Base-by-base conservation (phyloP, 2,888 invertebrate genomes). In the Agrypnus murinus region DNA sequence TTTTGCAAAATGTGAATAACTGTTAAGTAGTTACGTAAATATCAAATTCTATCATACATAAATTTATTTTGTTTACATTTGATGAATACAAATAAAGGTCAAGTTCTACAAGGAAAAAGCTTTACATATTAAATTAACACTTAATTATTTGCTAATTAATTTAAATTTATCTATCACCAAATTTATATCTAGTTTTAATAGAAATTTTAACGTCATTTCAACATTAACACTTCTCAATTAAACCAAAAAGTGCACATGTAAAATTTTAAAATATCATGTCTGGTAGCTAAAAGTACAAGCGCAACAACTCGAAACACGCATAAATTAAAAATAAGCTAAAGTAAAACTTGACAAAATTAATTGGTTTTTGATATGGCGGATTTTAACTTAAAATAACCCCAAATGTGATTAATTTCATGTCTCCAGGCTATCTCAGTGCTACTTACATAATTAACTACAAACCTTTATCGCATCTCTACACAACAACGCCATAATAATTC, bases 281-380 rank as follows among this genome's bases (percentile, higher is more conserved):
- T 40, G 25, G 59, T n/a, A 43, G 19, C 59, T 36, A 14, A 36
- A 55, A 43, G 25, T 14, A 57, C 15, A 40, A 15, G 43, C 55
- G 32, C 34, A 55, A 9, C 9, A 36, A n/a, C 36, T 10, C 1
- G 5, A 36, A 36, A 32, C 55, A 36, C 8, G 14, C 31, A 19
- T 59, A 73, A 73, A 73, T 73, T 73, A 73, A 67, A 71, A 73
- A 46, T 59, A 58, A 71, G 59, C 50, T 57, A 55, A 66, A 71
- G 66, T 60, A 50, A 60, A 65, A 65, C 69, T n/a, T 65, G 72
- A 72, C 72, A 72, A 69, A 36, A 69, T 69, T 72, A 72, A 72
- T 72, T 69, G 72, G 69, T 72, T 72, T 65, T 69, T 72, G 72
- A 72, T 72, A 72, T 62, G 72, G 65, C 65, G 46, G 60, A 40